phyloP scores from a whole-genome alignment of 2,888 invertebrate species.

The Oxyteleia sp. region DNA sequence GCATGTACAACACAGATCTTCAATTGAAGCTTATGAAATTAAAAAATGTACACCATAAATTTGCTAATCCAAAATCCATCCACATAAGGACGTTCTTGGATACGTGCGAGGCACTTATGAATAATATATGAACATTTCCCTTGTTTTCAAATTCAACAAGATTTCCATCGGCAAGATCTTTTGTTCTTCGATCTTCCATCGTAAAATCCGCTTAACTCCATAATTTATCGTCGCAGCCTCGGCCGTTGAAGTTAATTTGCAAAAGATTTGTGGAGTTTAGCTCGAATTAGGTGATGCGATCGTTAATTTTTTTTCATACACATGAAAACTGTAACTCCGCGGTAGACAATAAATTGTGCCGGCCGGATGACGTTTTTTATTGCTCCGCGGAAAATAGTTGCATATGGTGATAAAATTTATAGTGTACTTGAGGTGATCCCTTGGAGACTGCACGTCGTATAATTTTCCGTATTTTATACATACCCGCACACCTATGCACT shows the following conservation, averaged over 20 bases:
- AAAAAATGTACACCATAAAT: no score
- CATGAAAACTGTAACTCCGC: slow-evolving; percentile 35
- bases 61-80: no score
- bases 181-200: not conserved
- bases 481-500: not conserved
- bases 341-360: slow-evolving; percentile 36
- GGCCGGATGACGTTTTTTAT: slow-evolving; percentile 47
- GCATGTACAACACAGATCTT: no score
- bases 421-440: slow-evolving; percentile 36
- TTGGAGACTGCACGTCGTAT: slow-evolving; percentile 39
- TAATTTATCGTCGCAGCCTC: slow-evolving; percentile 31
- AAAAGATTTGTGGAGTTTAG: slow-evolving; percentile 29
- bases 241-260: slow-evolving; percentile 28
- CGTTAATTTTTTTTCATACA: slow-evolving; percentile 20
- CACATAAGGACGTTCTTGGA: no score
- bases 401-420: slow-evolving; percentile 45
- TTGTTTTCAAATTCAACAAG: not conserved
- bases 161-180: not conserved
- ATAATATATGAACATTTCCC: no score
- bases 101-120: no score
- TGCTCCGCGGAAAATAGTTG: slow-evolving; percentile 52
- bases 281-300: slow-evolving; percentile 37
- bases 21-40: no score
- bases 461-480: slow-evolving; percentile 32
- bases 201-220: slow-evolving; percentile 20